Evolutionary conservation across 2,797 vertebrate species (phyloP).

Genomic region (Petrocephalus schoutedeni): DNA sequence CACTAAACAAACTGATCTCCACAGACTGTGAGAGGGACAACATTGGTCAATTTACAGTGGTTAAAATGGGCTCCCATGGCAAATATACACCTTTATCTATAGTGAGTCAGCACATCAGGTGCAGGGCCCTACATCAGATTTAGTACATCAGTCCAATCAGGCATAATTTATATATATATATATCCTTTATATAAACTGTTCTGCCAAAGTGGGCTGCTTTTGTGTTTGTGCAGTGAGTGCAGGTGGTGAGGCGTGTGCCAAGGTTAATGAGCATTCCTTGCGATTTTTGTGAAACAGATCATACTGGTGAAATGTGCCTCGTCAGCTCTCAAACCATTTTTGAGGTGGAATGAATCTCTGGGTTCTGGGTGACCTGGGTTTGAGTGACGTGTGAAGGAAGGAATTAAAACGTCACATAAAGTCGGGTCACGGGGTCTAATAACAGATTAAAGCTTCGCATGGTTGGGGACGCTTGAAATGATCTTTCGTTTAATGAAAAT

Average conservation of each 20-base stretch:
- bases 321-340: background rate
- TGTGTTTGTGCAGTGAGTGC: constrained; percentile 36
- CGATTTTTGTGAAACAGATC: background rate
- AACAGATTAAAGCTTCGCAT: background rate
- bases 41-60: background rate
- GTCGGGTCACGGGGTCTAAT: background rate
- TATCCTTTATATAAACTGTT: constrained; percentile 6
- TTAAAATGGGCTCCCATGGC: background rate
- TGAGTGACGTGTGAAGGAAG: background rate
- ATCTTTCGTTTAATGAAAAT: constrained; percentile 9
- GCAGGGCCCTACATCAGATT: constrained; percentile 12
- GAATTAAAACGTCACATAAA: background rate
- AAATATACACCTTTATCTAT: constrained; percentile 15
- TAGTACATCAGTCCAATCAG: background rate
- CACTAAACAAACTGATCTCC: background rate
- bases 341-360: background rate
- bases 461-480: background rate
- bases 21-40: background rate
- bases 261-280: constrained; percentile 28
- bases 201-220: background rate
- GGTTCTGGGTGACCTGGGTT: background rate
- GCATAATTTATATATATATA: background rate
- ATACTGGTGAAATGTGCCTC: background rate
- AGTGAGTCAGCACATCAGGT: constrained; percentile 11
- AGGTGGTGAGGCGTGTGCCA: constrained; percentile 37